Evolutionary conservation across 1,140 invertebrate genomes (phyloP).

Genomic region (Brevipalpus yothersi): DNA sequence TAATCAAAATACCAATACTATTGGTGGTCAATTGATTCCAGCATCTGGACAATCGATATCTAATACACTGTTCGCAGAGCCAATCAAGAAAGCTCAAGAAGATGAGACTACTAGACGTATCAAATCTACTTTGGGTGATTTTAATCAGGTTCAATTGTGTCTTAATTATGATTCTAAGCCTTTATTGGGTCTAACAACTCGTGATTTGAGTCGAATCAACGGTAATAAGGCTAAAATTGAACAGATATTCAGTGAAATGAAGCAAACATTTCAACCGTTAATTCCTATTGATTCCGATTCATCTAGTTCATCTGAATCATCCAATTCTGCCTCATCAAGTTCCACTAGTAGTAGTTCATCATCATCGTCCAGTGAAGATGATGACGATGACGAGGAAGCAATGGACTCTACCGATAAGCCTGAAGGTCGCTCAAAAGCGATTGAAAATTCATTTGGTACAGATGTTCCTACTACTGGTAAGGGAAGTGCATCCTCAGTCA

Average conservation of each 20-base stretch:
- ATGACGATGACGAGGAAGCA: slow-evolving; percentile 2
- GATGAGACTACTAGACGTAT: slow-evolving; percentile 46
- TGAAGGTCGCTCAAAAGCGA: not conserved
- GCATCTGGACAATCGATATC: not conserved
- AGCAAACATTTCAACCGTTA: slow-evolving; percentile 3
- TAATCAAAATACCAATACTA: not conserved
- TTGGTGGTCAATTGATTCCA: not conserved
- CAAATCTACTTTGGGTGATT: slow-evolving; percentile 42
- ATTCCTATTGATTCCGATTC: slow-evolving; percentile 2
- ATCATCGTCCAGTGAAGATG: not conserved
- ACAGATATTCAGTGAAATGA: slow-evolving; percentile 9
- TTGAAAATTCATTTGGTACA: not conserved
- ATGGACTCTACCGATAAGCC: not conserved
- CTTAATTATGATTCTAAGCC: slow-evolving; percentile 34
- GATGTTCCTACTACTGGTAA: not conserved
- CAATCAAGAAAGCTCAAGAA: slow-evolving; percentile 13
- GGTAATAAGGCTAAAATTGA: slow-evolving; percentile 5
- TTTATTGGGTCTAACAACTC: slow-evolving; percentile 32
- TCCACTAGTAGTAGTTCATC: slow-evolving; percentile 2
- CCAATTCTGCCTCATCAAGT: slow-evolving; percentile 2
- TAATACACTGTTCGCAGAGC: slow-evolving; percentile 5
- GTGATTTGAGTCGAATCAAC: slow-evolving; percentile 3
- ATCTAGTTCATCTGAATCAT: slow-evolving; percentile 2
- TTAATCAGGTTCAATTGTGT: slow-evolving; percentile 33
- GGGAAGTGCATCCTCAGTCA: not conserved